A percentile compares a stretch with the other conserved stretches of the same genome.
These are phyloP conservation scores for Physeter macrocephalus DNA, from an alignment of 2,113 vertebrate genomes.

Conservation along the genomic window DNA sequence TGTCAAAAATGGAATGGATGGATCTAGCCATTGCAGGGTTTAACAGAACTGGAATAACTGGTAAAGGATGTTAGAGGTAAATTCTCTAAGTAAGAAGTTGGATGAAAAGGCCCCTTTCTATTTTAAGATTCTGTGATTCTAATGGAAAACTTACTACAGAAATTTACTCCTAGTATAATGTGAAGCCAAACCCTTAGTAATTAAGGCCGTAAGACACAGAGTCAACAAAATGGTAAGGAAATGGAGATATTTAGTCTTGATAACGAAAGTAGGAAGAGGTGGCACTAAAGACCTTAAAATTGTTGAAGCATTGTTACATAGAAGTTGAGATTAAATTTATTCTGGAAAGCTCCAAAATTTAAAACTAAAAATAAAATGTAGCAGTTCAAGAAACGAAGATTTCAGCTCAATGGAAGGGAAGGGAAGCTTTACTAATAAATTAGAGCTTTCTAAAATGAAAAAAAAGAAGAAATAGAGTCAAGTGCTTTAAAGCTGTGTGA, in stretches of 20 bases:
- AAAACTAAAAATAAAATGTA: neutral
- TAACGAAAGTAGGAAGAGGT: neutral
- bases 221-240: neutral
- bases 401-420: neutral
- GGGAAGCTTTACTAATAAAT: neutral
- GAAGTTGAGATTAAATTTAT: neutral
- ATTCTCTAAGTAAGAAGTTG: neutral
- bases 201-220: neutral
- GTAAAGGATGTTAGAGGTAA: neutral
- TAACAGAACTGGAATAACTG: neutral
- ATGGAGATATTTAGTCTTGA: neutral
- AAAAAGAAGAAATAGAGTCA: neutral
- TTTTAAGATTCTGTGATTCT: neutral
- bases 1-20: neutral
- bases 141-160: neutral
- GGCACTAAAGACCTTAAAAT: neutral
- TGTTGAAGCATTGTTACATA: neutral
- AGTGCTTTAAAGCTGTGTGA: neutral
- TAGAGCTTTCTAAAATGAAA: slow-evolving; percentile 24
- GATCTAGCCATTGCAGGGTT: neutral
- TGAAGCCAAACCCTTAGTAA: neutral
- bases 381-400: neutral
- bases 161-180: neutral
- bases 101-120: neutral
- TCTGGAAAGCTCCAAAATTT: neutral